Evolutionary conservation across 2,797 vertebrate species (phyloP), one percentile per base, ranked within the genome.

Genomic region (Hylomyscus alleni): DNA sequence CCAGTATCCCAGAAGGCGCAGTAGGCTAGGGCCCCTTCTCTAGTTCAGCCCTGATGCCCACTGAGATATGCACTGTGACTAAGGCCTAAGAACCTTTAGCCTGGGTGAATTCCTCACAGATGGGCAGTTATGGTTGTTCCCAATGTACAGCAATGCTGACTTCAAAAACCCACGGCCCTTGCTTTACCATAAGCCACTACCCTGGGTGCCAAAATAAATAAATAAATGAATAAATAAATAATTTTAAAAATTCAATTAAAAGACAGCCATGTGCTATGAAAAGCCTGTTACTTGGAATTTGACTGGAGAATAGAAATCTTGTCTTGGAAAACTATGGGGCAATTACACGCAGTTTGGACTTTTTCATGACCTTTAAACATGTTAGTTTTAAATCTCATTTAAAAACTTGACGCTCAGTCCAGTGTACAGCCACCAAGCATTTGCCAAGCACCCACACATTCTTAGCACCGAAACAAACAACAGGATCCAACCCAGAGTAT

Each of bases 31-130:
- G 6, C 77, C 75, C 67, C 47, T 44, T 6, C 12, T 76, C 72
- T 62, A 52, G 22, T 72, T 94, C 52, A 47, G 15, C 87, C 24
- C 60, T 90, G 93, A 95, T 94, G 83, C 56, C 89, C 85, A 60
- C 26, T 47, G 62, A 76, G 94, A 86, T 92, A 67, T 22, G 80
- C 52, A 83, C 62, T 77, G 52, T 91, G 93, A 97, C 95, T 44
- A 14, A 93, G 67, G 92, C 96, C 92, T 40, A 29, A 97, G 62
- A 90, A 89, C 83, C 81, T 75, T 95, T 93, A 84, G 40, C 76
- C 76, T 47, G 20, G 50, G 62, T 72, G 52, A 93, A 80, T 47
- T 60, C 37, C 82, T 52, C 6, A 37, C 20, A 34, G 14, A 92
- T 15, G 73, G 69, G 82, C 75, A 60, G 13, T 40, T 90, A 76